A percentile compares a stretch with the other conserved stretches of the same genome.
Evolutionary conservation across 2,113 vertebrate genomes (phyloP).

Genomic region (Tyrannus savana): DNA sequence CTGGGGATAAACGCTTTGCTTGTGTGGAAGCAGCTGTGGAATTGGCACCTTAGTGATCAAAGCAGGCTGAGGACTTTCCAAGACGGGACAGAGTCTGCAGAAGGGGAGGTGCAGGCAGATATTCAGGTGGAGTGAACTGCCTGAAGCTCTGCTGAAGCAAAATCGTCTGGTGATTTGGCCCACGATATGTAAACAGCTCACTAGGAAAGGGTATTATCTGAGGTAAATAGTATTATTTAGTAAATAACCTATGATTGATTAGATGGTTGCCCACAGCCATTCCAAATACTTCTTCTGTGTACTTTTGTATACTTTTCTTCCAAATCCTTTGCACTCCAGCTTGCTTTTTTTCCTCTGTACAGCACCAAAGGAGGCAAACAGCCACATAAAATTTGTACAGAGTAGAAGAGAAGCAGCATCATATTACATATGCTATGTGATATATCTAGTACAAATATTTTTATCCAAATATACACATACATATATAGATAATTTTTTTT

Average conservation of each 20-base stretch:
- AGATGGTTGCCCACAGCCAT: constrained; percentile 69
- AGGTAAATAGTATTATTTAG: constrained; percentile 70
- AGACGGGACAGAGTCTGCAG: neutral
- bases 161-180: constrained; percentile 47
- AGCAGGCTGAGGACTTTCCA: neutral
- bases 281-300: neutral
- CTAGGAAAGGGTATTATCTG: constrained; percentile 66
- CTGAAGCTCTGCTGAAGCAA: neutral
- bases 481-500: neutral
- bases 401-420: constrained; percentile 81
- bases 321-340: constrained; percentile 58
- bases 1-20: neutral
- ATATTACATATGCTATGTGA: constrained; percentile 66
- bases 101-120: neutral
- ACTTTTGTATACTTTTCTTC: neutral
- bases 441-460: constrained; percentile 77
- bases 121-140: neutral
- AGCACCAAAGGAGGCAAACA: constrained; percentile 72
- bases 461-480: constrained; percentile 86
- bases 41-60: neutral
- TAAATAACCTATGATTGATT: neutral
- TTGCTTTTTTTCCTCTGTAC: constrained; percentile 41
- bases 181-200: constrained; percentile 44
- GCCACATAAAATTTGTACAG: constrained; percentile 67
- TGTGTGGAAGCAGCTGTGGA: neutral